These are phyloP conservation scores for Elachura formosa DNA, from an alignment of 2,113 vertebrate genomes.

Conservation along the genomic window DNA sequence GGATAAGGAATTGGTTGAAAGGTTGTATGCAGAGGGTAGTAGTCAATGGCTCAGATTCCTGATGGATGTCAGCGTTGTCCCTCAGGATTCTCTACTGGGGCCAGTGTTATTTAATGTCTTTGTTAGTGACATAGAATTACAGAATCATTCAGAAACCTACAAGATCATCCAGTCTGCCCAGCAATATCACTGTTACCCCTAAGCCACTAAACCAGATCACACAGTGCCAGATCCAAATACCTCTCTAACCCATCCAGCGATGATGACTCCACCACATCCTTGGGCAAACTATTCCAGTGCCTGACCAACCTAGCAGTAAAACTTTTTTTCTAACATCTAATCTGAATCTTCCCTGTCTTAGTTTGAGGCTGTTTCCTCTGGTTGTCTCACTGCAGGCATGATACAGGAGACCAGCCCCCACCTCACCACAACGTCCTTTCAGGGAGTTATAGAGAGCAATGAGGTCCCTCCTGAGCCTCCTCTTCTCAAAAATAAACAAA, in stretches of 20 bases:
- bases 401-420: rapidly evolving
- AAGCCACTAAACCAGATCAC: not conserved
- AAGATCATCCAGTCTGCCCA: not conserved
- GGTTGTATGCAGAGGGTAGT: not conserved
- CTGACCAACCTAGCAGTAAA: not conserved
- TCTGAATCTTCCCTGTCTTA: not conserved
- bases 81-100: not conserved
- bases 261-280: not conserved
- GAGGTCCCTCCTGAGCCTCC: not conserved
- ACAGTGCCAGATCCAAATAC: not conserved
- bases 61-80: not conserved
- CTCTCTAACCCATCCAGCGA: not conserved
- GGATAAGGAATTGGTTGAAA: not conserved
- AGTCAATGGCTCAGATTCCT: not conserved
- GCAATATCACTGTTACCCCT: not conserved
- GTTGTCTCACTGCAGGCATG: not conserved
- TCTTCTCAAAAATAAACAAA: not conserved
- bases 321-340: not conserved
- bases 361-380: not conserved
- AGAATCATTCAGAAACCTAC: not conserved
- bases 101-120: not conserved
- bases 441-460: not conserved
- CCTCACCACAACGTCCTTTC: not conserved
- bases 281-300: not conserved
- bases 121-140: not conserved